phyloP scores from a whole-genome alignment of 1,140 invertebrate species.

The Lutraria rhynchaena region DNA sequence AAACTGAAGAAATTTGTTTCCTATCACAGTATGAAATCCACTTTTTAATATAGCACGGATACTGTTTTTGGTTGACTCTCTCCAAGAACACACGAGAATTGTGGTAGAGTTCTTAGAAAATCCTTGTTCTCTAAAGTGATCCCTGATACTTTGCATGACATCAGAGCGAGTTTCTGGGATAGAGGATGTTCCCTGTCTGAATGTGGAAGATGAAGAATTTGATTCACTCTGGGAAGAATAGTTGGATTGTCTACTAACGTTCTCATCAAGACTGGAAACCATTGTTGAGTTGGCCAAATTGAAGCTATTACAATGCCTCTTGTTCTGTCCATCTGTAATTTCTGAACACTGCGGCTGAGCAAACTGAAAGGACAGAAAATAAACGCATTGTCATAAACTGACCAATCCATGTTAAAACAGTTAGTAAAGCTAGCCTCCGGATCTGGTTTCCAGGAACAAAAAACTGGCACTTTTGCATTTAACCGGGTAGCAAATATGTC shows the following conservation, averaged over 20 bases:
- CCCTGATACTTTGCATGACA: conserved; percentile 12
- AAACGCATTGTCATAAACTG: not conserved
- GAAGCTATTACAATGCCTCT: not conserved
- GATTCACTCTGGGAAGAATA: not conserved
- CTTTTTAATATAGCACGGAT: not conserved
- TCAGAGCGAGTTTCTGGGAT: not conserved
- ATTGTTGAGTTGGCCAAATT: conserved; percentile 30
- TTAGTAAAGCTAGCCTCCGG: conserved; percentile 14
- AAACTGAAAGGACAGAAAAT: conserved; percentile 11
- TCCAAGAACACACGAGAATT: conserved; percentile 21
- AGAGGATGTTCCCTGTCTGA: conserved; percentile 40
- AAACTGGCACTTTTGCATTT: not conserved
- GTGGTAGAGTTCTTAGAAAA: conserved; percentile 1
- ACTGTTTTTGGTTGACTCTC: not conserved
- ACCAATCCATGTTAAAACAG: conserved; percentile 13
- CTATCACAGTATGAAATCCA: conserved; percentile 30
- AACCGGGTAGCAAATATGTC: conserved; percentile 24
- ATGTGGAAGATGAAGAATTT: conserved; percentile 4
- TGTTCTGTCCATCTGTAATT: not conserved
- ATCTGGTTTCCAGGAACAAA: conserved; percentile 27
- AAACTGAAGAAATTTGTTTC: conserved; percentile 1
- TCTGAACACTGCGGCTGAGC: not conserved
- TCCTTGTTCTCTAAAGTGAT: not conserved
- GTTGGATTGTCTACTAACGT: not conserved
- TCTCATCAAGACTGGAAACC: conserved; percentile 6